phyloP scores from a whole-genome alignment of 23 tunicate species.

The Ciona savignyi region DNA sequence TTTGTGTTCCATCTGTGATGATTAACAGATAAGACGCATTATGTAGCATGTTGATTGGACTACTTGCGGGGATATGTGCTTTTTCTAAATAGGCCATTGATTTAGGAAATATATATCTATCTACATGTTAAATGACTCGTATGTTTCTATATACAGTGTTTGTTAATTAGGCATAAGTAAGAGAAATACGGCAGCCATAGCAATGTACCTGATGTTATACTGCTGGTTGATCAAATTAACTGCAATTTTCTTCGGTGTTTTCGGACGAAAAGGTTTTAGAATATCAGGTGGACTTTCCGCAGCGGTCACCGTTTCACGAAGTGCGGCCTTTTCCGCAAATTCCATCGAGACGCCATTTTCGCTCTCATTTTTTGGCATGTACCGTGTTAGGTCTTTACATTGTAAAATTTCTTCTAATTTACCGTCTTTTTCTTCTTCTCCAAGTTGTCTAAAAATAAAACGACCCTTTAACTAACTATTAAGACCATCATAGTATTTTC shows the following conservation, averaged over 20 bases:
- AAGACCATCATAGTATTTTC: not conserved
- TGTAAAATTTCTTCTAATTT: constrained; percentile 69
- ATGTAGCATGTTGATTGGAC: too few species aligned
- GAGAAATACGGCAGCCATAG: too few species aligned
- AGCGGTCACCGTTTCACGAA: constrained; percentile 43
- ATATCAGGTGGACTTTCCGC: constrained; percentile 87
- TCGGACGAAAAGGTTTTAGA: constrained; percentile 38
- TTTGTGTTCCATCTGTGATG: constrained; percentile 94
- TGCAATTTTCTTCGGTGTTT: constrained; percentile 89
- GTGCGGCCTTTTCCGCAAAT: constrained; percentile 74
- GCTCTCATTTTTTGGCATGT: constrained; percentile 59
- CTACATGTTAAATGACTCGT: too few species aligned
- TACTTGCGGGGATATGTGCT: not conserved
- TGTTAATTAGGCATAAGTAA: too few species aligned
- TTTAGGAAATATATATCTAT: not conserved
- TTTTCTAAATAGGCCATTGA: not conserved
- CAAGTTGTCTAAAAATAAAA: constrained; percentile 49
- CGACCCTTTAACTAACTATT: not conserved
- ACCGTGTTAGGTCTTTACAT: constrained; percentile 64
- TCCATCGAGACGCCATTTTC: constrained; percentile 81
- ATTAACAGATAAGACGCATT: too few species aligned
- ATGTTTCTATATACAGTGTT: too few species aligned
- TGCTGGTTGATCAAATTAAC: constrained; percentile 73
- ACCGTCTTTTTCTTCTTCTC: constrained; percentile 80
- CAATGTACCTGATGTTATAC: constrained; percentile 71